These are phyloP conservation scores for Habropoda laboriosa DNA, from an alignment of 1,140 invertebrate species.

Conservation along the genomic window DNA sequence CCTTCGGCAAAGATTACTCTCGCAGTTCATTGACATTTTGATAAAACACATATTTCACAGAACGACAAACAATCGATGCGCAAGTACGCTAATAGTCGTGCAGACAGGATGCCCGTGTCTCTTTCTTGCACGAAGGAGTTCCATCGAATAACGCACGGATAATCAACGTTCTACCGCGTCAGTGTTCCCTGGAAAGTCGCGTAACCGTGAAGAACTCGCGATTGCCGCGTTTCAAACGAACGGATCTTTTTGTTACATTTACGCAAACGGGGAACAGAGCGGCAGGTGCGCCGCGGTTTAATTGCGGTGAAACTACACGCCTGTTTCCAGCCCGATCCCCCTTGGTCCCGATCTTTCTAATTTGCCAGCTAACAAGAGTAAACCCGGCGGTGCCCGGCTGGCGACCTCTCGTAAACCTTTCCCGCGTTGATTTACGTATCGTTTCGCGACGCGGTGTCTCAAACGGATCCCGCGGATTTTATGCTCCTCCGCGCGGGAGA, in stretches of 20 bases:
- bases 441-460: conserved; percentile 14
- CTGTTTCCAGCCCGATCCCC: too few species aligned
- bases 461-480: conserved; percentile 37
- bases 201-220: background rate
- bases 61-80: background rate
- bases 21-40: too few species aligned
- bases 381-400: background rate
- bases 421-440: conserved; percentile 53
- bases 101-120: too few species aligned
- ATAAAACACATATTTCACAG: too few species aligned
- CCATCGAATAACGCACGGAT: background rate
- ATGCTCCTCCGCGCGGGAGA: background rate
- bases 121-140: too few species aligned
- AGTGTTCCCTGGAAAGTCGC: background rate
- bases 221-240: conserved; percentile 11
- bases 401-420: conserved; percentile 54
- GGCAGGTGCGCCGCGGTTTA: conserved; percentile 43
- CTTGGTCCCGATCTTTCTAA: conserved; percentile 44
- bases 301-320: conserved; percentile 51
- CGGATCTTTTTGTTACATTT: conserved; percentile 48
- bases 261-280: conserved; percentile 31
- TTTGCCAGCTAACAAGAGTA: conserved; percentile 55
- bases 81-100: background rate
- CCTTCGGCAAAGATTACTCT: too few species aligned
- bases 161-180: background rate